Conservation (phyloP, 2,888 invertebrate genomes). For the Drosophila crucigera region DNA sequence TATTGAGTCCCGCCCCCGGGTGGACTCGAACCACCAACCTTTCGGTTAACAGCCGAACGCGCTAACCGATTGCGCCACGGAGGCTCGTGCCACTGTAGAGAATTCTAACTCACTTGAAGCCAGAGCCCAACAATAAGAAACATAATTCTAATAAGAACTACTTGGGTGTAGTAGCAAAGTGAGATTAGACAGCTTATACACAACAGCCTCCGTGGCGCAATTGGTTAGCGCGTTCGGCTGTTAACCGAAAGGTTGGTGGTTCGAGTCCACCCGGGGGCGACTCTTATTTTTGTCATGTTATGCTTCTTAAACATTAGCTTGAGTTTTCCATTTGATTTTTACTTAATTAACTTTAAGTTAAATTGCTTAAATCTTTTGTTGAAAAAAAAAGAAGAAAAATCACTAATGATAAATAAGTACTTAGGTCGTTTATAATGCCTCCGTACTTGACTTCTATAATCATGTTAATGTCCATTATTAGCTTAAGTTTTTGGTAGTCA, state of each 20-base stretch:
- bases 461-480: constrained; percentile 62
- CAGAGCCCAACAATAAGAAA: background rate
- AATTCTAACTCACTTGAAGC: background rate
- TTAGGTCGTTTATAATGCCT: constrained; percentile 17
- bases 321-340: background rate
- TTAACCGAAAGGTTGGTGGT: constrained; percentile 99
- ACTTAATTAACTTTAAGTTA: background rate
- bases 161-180: background rate
- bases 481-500: constrained; percentile 36
- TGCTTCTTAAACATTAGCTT: background rate
- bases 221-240: constrained; percentile 99
- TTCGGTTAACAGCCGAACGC: constrained; percentile 99
- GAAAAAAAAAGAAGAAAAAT: constrained; percentile 1
- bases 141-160: background rate
- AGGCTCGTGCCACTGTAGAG: constrained; percentile 46
- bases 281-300: background rate
- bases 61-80: constrained; percentile 98
- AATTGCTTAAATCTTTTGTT: background rate
- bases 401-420: constrained; percentile 19
- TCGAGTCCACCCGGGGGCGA: constrained; percentile 98
- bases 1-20: constrained; percentile 91
- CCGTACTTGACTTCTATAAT: constrained; percentile 66
- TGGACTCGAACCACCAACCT: constrained; percentile 99
- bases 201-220: constrained; percentile 92
- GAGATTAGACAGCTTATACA: background rate